Evolutionary conservation across 2,888 invertebrate genomes (phyloP).

Genomic region (Meiosimyza platycephala): DNA sequence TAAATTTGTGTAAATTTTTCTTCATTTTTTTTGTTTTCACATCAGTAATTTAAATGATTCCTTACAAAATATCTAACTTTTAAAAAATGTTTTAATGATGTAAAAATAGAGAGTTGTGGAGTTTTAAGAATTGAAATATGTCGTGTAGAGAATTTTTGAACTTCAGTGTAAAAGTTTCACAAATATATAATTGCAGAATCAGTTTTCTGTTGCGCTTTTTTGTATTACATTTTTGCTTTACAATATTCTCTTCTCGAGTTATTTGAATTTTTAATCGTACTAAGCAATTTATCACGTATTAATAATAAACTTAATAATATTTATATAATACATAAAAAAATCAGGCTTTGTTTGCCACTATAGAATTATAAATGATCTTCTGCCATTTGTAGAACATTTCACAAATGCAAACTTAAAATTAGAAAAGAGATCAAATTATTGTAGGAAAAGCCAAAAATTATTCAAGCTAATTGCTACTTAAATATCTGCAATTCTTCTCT

Average conservation of each 20-base stretch:
- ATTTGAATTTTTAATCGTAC: slow-evolving; percentile 17
- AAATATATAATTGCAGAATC: slow-evolving; percentile 4
- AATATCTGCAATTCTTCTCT: slow-evolving; percentile 32
- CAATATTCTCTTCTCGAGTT: slow-evolving; percentile 14
- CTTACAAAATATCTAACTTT: slow-evolving; percentile 20
- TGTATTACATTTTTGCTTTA: slow-evolving; percentile 6
- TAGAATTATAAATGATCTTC: neutral
- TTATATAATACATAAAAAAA: slow-evolving; percentile 3
- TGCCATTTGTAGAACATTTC: slow-evolving; percentile 1
- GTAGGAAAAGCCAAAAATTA: slow-evolving; percentile 15
- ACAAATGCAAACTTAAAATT: neutral
- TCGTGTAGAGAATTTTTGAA: slow-evolving; percentile 24
- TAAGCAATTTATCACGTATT: slow-evolving; percentile 12
- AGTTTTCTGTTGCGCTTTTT: slow-evolving; percentile 3
- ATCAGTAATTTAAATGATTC: slow-evolving; percentile 10
- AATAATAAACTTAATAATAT: slow-evolving; percentile 1
- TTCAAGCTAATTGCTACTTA: slow-evolving; percentile 20
- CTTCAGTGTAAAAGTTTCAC: slow-evolving; percentile 6
- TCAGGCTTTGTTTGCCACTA: neutral
- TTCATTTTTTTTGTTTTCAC: slow-evolving; percentile 20
- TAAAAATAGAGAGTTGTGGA: slow-evolving; percentile 29
- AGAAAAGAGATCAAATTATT: neutral
- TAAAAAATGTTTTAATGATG: slow-evolving; percentile 24
- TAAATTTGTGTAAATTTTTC: neutral
- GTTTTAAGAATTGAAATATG: slow-evolving; percentile 32